Percentiles rank a stretch among this genome's conserved stretches.
Conservation (phyloP, 2,888 invertebrate species). For the Baccha elongata region DNA sequence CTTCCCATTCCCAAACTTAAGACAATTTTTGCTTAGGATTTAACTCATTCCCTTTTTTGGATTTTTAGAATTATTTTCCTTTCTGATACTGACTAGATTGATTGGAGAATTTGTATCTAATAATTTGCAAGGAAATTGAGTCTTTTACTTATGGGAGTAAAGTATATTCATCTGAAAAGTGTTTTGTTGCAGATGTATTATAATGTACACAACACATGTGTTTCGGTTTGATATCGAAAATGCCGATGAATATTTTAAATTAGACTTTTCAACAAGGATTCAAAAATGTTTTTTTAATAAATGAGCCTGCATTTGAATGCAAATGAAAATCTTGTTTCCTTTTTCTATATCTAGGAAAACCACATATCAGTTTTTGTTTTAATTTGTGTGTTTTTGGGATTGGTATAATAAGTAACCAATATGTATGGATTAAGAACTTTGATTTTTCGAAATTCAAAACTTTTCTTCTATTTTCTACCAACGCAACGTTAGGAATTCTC, state of each 20-base stretch:
- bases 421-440: too few relatives aligned
- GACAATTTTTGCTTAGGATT: slow-evolving; percentile 10
- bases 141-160: not conserved
- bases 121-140: slow-evolving; percentile 39
- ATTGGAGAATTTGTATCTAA: slow-evolving; percentile 61
- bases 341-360: too few relatives aligned
- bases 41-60: slow-evolving; percentile 29
- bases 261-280: not conserved
- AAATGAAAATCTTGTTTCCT: too few relatives aligned
- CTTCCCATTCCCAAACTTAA: not conserved
- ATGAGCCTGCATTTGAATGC: too few relatives aligned
- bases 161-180: not conserved
- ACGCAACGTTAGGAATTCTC: too few relatives aligned
- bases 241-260: not conserved
- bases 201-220: too few relatives aligned
- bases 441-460: too few relatives aligned
- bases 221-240: not conserved
- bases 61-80: slow-evolving; percentile 45
- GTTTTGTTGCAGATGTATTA: too few relatives aligned
- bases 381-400: too few relatives aligned
- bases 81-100: slow-evolving; percentile 44
- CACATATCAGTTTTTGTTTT: too few relatives aligned
- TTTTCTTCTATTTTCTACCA: too few relatives aligned
- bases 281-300: not conserved
- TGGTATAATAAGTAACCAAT: too few relatives aligned